A percentile compares a stretch with the other conserved stretches of the same genome.
These are phyloP conservation scores for Clostera curtula DNA, from an alignment of 2,888 invertebrate genomes.

Conservation along the genomic window DNA sequence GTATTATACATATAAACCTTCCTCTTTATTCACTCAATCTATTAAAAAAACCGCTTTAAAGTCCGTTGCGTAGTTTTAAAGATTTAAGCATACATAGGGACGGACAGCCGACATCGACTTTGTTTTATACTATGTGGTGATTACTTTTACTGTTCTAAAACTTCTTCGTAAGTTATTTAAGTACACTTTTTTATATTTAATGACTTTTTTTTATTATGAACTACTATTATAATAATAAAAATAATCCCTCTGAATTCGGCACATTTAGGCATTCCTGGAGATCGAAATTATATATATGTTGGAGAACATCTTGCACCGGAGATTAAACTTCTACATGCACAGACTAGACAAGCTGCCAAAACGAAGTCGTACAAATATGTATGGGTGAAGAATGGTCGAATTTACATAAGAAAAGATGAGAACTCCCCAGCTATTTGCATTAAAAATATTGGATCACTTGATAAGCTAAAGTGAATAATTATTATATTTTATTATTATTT, in stretches of 20 bases:
- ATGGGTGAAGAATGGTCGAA: constrained; percentile 2
- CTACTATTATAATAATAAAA: too few species aligned
- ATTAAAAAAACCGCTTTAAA: too few species aligned
- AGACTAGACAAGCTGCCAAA: constrained; percentile 1
- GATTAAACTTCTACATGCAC: constrained; percentile 3
- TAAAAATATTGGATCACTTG: background rate
- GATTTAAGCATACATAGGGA: too few species aligned
- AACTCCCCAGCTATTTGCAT: background rate
- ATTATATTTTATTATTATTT: background rate
- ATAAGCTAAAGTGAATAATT: background rate
- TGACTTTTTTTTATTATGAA: too few species aligned
- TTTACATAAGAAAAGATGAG: constrained; percentile 1
- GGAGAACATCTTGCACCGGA: constrained; percentile 2
- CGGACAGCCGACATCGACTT: too few species aligned
- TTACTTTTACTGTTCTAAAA: too few species aligned
- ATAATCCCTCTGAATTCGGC: constrained; percentile 2
- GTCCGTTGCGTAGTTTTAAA: too few species aligned
- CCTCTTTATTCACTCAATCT: too few species aligned
- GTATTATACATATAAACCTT: too few species aligned
- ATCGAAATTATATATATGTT: constrained; percentile 1
- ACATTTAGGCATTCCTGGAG: constrained; percentile 1
- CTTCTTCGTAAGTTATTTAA: too few species aligned
- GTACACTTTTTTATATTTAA: too few species aligned
- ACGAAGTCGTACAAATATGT: constrained; percentile 3
- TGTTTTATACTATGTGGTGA: too few species aligned